A percentile compares a stretch with the other conserved stretches of the same genome.
phyloP scores from a whole-genome alignment of 2,888 invertebrate genomes.

The Elysia crispata region DNA sequence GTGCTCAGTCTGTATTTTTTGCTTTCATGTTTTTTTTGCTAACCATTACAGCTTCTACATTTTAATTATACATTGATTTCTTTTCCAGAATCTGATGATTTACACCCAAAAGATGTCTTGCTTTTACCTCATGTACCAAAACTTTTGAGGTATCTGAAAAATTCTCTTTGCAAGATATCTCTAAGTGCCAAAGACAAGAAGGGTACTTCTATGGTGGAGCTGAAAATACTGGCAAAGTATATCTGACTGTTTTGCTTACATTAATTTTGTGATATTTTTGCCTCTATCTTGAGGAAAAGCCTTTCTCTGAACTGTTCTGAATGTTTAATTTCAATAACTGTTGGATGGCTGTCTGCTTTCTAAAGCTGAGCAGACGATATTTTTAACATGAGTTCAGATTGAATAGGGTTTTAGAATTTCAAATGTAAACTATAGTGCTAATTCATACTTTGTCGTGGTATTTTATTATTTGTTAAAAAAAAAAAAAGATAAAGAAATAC shows the following conservation, averaged over 20 bases:
- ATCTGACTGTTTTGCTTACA: constrained; percentile 19
- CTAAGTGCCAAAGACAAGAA: constrained; percentile 53
- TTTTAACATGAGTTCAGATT: too few species aligned
- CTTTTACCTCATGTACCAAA: constrained; percentile 85
- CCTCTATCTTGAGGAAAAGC: too few species aligned
- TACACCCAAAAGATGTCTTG: constrained; percentile 81
- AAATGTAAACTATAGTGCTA: not conserved
- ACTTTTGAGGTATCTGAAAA: constrained; percentile 80
- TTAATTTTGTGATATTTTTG: constrained; percentile 5
- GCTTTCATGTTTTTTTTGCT: too few species aligned
- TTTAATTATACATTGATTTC: too few species aligned
- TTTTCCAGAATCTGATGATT: too few species aligned
- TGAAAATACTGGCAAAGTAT: constrained; percentile 74
- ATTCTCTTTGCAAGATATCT: constrained; percentile 57
- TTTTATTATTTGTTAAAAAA: not conserved
- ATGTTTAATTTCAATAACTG: not conserved
- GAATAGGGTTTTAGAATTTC: not conserved
- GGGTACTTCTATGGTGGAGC: constrained; percentile 63
- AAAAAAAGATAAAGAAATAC: too few species aligned
- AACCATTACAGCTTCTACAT: too few species aligned
- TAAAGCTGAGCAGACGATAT: too few species aligned
- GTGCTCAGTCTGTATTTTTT: too few species aligned
- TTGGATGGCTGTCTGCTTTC: not conserved
- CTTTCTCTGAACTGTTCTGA: not conserved
- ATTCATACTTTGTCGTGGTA: not conserved